These are phyloP conservation scores for Euzophera pinguis DNA, from an alignment of 2,888 invertebrate genomes.

Conservation along the genomic window DNA sequence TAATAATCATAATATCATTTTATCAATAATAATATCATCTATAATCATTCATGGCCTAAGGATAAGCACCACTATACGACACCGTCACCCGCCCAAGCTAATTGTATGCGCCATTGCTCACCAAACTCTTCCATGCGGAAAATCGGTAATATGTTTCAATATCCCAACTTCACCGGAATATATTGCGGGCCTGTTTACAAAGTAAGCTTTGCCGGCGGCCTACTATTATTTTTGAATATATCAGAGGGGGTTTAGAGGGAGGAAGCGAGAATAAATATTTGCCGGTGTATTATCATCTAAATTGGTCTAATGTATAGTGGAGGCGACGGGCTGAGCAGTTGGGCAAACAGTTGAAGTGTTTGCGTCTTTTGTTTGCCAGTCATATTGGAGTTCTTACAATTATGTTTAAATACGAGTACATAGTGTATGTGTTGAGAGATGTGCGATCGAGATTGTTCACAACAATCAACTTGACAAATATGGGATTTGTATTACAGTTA, in stretches of 20 bases:
- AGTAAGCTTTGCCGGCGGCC: conserved; percentile 15
- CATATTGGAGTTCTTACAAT: conserved; percentile 9
- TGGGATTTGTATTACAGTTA: not conserved
- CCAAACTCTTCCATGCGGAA: conserved; percentile 29
- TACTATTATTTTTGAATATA: conserved; percentile 34
- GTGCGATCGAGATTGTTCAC: not conserved
- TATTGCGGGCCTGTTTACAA: conserved; percentile 19
- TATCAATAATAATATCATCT: no score
- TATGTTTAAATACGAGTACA: not conserved
- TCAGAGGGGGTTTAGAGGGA: conserved; percentile 12
- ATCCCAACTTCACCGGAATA: conserved; percentile 22
- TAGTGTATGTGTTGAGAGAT: not conserved
- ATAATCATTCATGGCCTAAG: no score
- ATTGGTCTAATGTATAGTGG: conserved; percentile 34
- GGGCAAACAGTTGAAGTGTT: conserved; percentile 16
- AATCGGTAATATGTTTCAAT: conserved; percentile 40
- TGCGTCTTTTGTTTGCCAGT: conserved; percentile 14
- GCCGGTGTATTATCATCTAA: conserved; percentile 34
- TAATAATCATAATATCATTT: no score
- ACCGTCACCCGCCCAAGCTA: conserved; percentile 20
- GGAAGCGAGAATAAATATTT: conserved; percentile 30
- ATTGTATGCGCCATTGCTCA: conserved; percentile 37
- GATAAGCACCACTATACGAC: no score
- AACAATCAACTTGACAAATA: not conserved
- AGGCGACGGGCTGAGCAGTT: conserved; percentile 21